A percentile compares a stretch with the other conserved stretches of the same genome.
phyloP scores from a whole-genome alignment of 1,140 invertebrate genomes.

The Drosophila funebris region DNA sequence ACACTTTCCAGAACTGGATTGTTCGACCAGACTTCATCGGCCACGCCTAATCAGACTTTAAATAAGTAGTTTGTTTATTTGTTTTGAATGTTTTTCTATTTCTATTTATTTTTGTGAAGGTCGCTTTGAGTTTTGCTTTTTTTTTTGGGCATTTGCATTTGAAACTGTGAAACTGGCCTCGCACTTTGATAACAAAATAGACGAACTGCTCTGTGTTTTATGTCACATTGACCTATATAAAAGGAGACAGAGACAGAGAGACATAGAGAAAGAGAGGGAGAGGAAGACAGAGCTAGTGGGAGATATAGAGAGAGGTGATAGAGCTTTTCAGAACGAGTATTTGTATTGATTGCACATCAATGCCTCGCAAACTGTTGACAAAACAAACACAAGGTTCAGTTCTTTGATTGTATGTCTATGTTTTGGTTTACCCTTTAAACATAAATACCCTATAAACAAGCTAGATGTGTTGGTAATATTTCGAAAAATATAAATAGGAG shows the following conservation, averaged over 20 bases:
- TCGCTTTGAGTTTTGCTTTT: constrained; percentile 7
- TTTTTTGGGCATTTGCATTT: constrained; percentile 45
- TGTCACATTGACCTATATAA: constrained; percentile 55
- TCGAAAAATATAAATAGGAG: too few relatives aligned
- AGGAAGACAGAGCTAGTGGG: background rate
- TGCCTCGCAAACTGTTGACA: background rate
- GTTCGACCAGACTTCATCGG: background rate
- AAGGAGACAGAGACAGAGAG: background rate
- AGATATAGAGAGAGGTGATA: too few relatives aligned
- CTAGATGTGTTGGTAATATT: too few relatives aligned
- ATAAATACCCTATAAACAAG: background rate
- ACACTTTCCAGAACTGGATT: constrained; percentile 5
- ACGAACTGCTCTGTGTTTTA: constrained; percentile 3
- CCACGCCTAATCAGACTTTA: constrained; percentile 4
- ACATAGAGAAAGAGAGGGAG: background rate
- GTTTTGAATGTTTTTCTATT: background rate
- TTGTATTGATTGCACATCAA: constrained; percentile 11
- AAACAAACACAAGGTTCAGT: background rate
- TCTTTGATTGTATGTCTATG: background rate
- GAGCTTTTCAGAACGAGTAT: background rate
- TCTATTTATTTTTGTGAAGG: constrained; percentile 17
- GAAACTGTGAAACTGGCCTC: constrained; percentile 19
- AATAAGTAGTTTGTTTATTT: background rate
- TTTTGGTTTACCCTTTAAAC: background rate
- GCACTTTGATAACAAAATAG: constrained; percentile 26